phyloP scores from a whole-genome alignment of 1,140 invertebrate species.

The Coelopa frigida region DNA sequence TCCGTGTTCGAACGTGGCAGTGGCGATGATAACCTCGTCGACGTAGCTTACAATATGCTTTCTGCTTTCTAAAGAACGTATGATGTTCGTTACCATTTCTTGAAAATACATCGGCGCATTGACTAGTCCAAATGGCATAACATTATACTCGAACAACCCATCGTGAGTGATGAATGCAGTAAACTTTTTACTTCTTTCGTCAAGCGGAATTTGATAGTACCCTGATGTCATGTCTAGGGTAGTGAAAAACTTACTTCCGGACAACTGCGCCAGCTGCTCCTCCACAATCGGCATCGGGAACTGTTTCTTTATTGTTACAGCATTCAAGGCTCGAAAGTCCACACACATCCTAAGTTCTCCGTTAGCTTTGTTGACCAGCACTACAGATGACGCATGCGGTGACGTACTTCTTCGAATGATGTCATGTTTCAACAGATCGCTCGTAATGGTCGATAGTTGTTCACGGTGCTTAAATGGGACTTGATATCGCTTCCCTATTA shows the following conservation, averaged over 20 bases:
- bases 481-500: constrained; percentile 16
- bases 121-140: constrained; percentile 46
- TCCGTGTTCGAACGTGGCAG: constrained; percentile 14
- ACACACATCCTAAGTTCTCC: constrained; percentile 10
- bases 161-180: constrained; percentile 21
- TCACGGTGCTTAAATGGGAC: constrained; percentile 12
- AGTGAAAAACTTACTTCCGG: neutral
- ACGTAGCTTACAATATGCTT: constrained; percentile 16
- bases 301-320: neutral
- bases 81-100: constrained; percentile 40
- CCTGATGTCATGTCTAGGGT: constrained; percentile 5
- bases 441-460: constrained; percentile 11
- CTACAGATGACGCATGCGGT: constrained; percentile 28
- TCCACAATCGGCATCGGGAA: constrained; percentile 6
- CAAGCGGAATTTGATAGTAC: constrained; percentile 5
- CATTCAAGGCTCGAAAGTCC: constrained; percentile 5
- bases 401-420: constrained; percentile 35
- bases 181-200: constrained; percentile 4
- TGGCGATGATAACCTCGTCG: constrained; percentile 23
- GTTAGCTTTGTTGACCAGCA: constrained; percentile 48
- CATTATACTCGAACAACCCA: constrained; percentile 29
- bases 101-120: constrained; percentile 39
- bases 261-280: neutral
- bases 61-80: constrained; percentile 16
- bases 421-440: constrained; percentile 28